Evolutionary conservation across 2,113 vertebrate species (phyloP), one percentile per base, ranked within the genome.

Genomic region (Nasalis larvatus): DNA sequence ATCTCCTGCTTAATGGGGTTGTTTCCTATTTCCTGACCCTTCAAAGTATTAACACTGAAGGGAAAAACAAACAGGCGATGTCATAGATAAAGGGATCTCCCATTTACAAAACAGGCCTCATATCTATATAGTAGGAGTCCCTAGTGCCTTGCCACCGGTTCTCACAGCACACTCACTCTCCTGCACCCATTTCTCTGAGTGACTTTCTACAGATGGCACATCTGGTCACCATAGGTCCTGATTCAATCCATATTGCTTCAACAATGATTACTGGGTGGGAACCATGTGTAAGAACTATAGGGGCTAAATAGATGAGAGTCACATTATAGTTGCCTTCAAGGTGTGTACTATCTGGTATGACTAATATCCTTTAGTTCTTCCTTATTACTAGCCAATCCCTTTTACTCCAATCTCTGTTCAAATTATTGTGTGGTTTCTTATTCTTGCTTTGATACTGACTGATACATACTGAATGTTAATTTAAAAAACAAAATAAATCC

Each of bases 11-110:
- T 93, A 54, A 89, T 82, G 74, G 69, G 78, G 58, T 30, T 92
- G 89, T 47, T 91, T 93, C 88, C 85, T 96, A 52, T 37, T 81
- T 74, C 60, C 87, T 85, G 83, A 93, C 92, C 86, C 92, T 95
- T 89, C 80, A 13, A 25, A 83, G 97, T 52, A 78, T 80, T 69
- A 97, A 73, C 23, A 85, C 85, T 2, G 47, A 74, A 63, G 92
- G 77, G 77, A n/a, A 92, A 89, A 91, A 86, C 88, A 87, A 92
- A 71, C 71, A 95, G 54, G 42, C 1, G 1, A 88, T 74, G 94
- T 80, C 60, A 95, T 32, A 71, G 73, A 92, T 88, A 96, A 78
- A 47, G 66, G 58, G 35, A 13, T 42, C 86, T 89, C 71, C 86
- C 89, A 74, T 91, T 81, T 89, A 83, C 58, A 81, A 88, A 90